These are phyloP conservation scores for Rhodinocichla rosea DNA, from an alignment of 2,113 vertebrate species.

Conservation along the genomic window DNA sequence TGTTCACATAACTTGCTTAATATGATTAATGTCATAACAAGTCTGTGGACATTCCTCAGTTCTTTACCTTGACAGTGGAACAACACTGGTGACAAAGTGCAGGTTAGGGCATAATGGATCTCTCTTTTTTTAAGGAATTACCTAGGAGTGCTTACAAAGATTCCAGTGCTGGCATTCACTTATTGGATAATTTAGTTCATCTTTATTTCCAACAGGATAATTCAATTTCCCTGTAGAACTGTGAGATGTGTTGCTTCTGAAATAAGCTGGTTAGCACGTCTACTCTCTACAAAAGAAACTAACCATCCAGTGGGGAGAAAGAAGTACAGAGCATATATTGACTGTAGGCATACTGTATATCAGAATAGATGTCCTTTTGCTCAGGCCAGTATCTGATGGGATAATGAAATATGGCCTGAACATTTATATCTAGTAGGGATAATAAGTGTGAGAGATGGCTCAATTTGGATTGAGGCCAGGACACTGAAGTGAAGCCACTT, in stretches of 20 bases:
- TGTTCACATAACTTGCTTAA: slow-evolving; percentile 56
- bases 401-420: not conserved
- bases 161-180: not conserved
- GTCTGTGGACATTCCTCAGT: slow-evolving; percentile 46
- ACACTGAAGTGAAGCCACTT: not conserved
- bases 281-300: not conserved
- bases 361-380: not conserved
- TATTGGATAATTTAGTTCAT: slow-evolving; percentile 16
- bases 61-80: slow-evolving; percentile 67
- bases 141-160: slow-evolving; percentile 12
- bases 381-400: not conserved
- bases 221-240: not conserved
- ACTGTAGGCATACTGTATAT: not conserved
- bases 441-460: not conserved
- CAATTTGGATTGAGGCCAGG: not conserved
- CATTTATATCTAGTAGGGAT: not conserved
- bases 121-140: slow-evolving; percentile 49
- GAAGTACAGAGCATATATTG: not conserved
- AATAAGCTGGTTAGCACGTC: not conserved
- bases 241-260: not conserved
- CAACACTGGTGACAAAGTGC: slow-evolving; percentile 69
- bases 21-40: slow-evolving; percentile 70
- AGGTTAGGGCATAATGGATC: slow-evolving; percentile 62
- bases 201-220: not conserved
- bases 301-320: not conserved